phyloP scores from a whole-genome alignment of 2,113 vertebrate species.

The Pipa parva region DNA sequence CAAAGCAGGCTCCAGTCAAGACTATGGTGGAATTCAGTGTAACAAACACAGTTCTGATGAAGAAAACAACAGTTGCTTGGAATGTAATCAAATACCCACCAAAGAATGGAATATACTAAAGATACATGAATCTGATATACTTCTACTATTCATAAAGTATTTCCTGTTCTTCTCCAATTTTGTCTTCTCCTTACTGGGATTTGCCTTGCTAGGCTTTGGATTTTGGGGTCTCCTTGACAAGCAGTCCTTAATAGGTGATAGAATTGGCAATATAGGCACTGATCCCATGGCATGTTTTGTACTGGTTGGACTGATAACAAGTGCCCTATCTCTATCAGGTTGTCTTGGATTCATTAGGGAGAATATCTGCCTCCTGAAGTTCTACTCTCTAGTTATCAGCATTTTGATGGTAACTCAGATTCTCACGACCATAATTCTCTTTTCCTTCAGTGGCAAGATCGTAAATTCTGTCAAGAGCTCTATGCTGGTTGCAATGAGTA shows the following conservation, averaged over 20 bases:
- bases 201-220: slow-evolving; percentile 65
- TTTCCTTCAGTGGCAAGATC: slow-evolving; percentile 60
- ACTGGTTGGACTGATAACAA: slow-evolving; percentile 61
- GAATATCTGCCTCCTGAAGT: slow-evolving; percentile 69
- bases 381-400: slow-evolving; percentile 62
- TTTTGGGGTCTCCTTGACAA: slow-evolving; percentile 84
- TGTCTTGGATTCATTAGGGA: slow-evolving; percentile 76
- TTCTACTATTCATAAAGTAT: slow-evolving; percentile 63
- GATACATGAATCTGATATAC: slow-evolving; percentile 34
- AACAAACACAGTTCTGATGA: not conserved
- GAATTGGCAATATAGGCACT: slow-evolving; percentile 56
- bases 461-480: slow-evolving; percentile 53
- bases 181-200: slow-evolving; percentile 71
- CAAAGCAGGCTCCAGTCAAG: not conserved
- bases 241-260: slow-evolving; percentile 61
- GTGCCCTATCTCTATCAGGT: slow-evolving; percentile 66
- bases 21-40: not conserved
- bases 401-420: slow-evolving; percentile 60
- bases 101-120: not conserved
- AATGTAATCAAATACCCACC: not conserved
- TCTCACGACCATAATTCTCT: slow-evolving; percentile 60
- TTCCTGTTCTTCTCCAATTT: slow-evolving; percentile 72
- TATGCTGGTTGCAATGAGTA: slow-evolving; percentile 68
- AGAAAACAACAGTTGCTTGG: not conserved
- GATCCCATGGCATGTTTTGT: slow-evolving; percentile 79